phyloP scores from a whole-genome alignment of 1,140 invertebrate species.

The Akabosia matsudoensis region DNA sequence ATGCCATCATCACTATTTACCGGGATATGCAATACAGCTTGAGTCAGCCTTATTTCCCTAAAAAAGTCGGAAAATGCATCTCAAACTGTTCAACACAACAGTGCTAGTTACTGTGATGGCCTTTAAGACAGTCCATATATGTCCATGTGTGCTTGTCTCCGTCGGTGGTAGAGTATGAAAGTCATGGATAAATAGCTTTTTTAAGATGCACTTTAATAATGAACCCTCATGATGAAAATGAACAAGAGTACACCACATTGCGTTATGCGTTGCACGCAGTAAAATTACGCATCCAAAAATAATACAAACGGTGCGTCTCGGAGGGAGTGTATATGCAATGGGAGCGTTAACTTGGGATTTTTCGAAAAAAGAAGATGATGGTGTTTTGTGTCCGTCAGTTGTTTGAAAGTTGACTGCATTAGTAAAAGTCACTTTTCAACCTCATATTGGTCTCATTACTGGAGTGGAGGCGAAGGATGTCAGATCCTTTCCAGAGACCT shows the following conservation, averaged over 20 bases:
- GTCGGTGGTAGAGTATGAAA: not conserved
- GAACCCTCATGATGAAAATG: conserved; percentile 3
- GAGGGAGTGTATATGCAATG: not conserved
- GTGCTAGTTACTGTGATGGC: not conserved
- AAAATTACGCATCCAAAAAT: conserved; percentile 5
- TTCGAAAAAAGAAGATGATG: not conserved
- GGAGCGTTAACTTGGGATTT: not conserved
- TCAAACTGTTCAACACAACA: not conserved
- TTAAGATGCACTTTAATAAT: conserved; percentile 16
- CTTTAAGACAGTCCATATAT: not conserved
- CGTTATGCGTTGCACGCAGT: not conserved
- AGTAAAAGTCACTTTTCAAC: conserved; percentile 7
- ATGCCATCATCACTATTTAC: not conserved
- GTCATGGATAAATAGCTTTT: too few relatives aligned
- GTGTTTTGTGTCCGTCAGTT: conserved; percentile 19
- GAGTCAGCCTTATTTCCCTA: not conserved
- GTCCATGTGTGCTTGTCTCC: not conserved
- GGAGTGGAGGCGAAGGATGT: not conserved
- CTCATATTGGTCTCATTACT: conserved; percentile 21
- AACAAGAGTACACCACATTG: not conserved
- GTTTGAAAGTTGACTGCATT: not conserved
- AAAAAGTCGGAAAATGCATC: too few relatives aligned
- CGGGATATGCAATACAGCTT: not conserved
- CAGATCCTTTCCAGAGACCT: not conserved
- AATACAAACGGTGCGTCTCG: not conserved